Evolutionary conservation across 2,888 invertebrate genomes (phyloP), one percentile per base, ranked within the genome.

Genomic region (Calameuta idolon): DNA sequence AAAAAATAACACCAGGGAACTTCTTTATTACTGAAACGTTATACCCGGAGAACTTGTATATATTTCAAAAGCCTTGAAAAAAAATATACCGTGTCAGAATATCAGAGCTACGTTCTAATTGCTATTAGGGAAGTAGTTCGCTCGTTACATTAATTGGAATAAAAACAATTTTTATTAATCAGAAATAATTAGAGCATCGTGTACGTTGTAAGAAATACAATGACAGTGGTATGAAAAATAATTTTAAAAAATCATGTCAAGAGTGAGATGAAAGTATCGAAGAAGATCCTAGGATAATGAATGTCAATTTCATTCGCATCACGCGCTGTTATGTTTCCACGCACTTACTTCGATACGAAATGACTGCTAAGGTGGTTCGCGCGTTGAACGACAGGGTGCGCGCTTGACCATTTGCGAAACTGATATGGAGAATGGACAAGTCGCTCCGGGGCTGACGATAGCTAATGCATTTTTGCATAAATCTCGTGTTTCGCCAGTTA

Each of bases 81-180:
- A 23, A 55, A 55, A 23, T 77, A 75, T 80, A 79, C 77, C 73
- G 69, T 33, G 69, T 79, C 77, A 77, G 69, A 75, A 80, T 80
- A 80, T 81, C 77, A 75, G 78, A 55, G 23, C 55, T 23, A 23
- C 23, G 23, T 55, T 55, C 55, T 55, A 23, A 23, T 55, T 55
- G 55, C 23, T 55, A 55, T 55, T 23, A 55, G 55, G 9, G 55
- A 23, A 55, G 55, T 23, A 55, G 23, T 55, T 55, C 55, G 23
- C 55, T 55, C 55, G 23, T 55, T 55, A 55, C 23, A 23, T 55
- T 55, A 55, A 55, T 55, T 55, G 23, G 23, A 23, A 55, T 55
- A 23, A 23, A 55, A 55, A 23, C 23, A 55, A 23, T 55, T 55
- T 23, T 55, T 9, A 55, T 55, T 55, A 55, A 55, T 23, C 55